These are phyloP conservation scores for Parapsyche elsis DNA, from an alignment of 1,140 invertebrate genomes.

Conservation along the genomic window DNA sequence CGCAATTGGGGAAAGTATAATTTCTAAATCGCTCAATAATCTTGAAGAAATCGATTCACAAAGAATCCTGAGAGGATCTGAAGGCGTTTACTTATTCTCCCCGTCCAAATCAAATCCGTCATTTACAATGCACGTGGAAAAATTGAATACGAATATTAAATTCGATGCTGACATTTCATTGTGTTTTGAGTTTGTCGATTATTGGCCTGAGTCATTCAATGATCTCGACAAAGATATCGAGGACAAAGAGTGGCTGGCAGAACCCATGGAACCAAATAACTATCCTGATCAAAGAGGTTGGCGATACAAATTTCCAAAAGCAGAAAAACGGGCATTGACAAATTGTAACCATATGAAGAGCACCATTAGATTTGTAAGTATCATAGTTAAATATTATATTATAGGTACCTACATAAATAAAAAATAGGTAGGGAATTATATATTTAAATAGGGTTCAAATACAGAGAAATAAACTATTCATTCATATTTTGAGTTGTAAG, in stretches of 20 bases:
- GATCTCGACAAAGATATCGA: not conserved
- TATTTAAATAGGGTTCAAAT: no score
- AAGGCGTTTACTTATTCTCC: not conserved
- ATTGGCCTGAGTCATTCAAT: no score
- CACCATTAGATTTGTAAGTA: not conserved
- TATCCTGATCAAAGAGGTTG: not conserved
- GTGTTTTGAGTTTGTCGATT: not conserved
- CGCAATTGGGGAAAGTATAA: not conserved
- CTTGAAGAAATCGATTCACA: not conserved
- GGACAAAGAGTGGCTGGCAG: not conserved
- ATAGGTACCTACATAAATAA: no score
- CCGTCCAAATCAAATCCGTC: not conserved
- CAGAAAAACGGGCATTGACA: not conserved
- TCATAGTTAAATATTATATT: no score
- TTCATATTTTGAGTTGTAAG: no score
- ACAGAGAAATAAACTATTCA: no score
- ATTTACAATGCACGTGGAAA: not conserved
- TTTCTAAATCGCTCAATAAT: not conserved
- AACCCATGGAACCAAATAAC: not conserved
- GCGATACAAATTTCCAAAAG: not conserved
- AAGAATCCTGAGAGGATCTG: not conserved
- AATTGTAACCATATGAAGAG: not conserved
- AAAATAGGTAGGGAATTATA: no score
- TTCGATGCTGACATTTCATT: not conserved
- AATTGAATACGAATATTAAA: not conserved